Base-by-base conservation (phyloP, 2,113 vertebrate genomes). In the Mohoua ochrocephala region DNA sequence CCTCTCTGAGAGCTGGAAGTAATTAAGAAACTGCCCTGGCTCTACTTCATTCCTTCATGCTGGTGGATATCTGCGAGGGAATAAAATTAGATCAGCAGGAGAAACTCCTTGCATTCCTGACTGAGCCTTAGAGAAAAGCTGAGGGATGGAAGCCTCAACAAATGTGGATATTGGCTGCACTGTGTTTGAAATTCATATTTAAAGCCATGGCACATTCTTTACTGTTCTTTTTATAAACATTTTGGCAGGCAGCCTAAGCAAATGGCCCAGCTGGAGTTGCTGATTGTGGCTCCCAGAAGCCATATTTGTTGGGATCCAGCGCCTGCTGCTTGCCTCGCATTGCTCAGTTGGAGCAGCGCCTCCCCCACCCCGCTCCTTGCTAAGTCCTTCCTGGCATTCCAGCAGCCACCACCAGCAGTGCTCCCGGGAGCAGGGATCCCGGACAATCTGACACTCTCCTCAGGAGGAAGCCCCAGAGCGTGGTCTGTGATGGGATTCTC, bases 221-320 rank as follows among this genome's bases (percentile, higher is more conserved):
- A 89, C 88, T 71, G 93, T 95, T 94, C 90, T 94, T 96, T 96
- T 96, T 94, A 95, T 93, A 96, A 96, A 81, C 53, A 60, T 84
- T 92, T 64, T 96, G 96, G 96, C 95, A 93, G 76, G 80, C 84
- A 91, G 86, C 95, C 92, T 88, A 94, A 96, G 85, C 90, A 95
- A 96, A 96, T 96, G 95, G 95, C 90, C 95, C 92, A 96, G 96
- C 92, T 94, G 95, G 95, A 93, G 85, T 44, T 91, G 31, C 93
- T 81, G 87, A 93, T 50, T 61, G 92, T 88, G 91, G 90, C 85
- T 96, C 76, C 75, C 90, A 91, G 93, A 75, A 96, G 88, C 90
- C 79, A 5, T 92, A 75, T 93, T 90, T 86, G 71, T 92, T 75
- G 92, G 67, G 93, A 90, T 81, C 60, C 59, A 70, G 83, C 0